phyloP scores from a whole-genome alignment of 2,797 vertebrate species.

The Lerista edwardsae region DNA sequence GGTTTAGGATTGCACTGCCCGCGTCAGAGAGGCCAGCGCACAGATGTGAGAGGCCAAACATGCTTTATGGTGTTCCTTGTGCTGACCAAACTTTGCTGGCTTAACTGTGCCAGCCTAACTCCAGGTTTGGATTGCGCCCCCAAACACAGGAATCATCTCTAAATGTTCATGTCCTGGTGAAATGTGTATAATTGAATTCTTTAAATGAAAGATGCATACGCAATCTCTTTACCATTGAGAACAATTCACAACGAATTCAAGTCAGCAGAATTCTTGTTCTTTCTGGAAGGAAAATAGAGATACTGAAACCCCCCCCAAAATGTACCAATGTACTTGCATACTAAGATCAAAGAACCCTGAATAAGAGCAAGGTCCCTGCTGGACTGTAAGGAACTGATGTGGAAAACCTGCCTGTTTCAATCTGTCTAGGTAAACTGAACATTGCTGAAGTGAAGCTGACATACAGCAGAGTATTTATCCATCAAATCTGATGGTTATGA shows the following conservation, averaged over 20 bases:
- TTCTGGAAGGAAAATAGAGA: not conserved
- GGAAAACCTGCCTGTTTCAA: conserved; percentile 14
- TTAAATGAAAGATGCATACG: not conserved
- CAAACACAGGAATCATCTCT: no score
- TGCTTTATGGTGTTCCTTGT: no score
- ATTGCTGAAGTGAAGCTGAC: conserved; percentile 19
- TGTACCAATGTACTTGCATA: not conserved
- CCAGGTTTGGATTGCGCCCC: no score
- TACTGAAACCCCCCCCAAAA: not conserved
- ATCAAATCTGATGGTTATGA: not conserved
- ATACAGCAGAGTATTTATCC: not conserved
- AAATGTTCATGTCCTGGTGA: no score
- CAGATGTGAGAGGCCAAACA: no score
- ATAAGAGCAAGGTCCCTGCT: conserved; percentile 10
- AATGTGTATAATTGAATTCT: no score
- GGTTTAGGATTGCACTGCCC: no score
- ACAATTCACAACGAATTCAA: not conserved
- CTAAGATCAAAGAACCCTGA: conserved; percentile 13
- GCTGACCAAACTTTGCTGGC: no score
- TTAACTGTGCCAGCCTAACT: no score
- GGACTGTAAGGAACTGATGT: conserved; percentile 1
- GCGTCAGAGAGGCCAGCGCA: no score
- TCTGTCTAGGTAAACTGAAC: conserved; percentile 9
- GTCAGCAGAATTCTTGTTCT: not conserved
- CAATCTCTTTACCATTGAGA: not conserved